phyloP scores from a whole-genome alignment of 1,140 invertebrate genomes.

The Pseudomyrmex dendroicus region DNA sequence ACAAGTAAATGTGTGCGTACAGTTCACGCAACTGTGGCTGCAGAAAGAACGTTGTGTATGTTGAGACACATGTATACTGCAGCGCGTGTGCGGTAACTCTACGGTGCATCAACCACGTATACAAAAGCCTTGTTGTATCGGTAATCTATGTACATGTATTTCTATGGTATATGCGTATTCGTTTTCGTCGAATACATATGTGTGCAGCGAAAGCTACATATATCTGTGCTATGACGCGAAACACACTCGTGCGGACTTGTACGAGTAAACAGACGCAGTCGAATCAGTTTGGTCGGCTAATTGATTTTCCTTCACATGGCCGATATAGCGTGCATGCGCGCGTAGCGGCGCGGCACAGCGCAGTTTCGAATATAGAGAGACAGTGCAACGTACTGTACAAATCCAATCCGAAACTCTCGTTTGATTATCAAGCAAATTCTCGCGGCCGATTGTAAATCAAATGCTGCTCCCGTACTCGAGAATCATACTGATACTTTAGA shows the following conservation, averaged over 20 bases:
- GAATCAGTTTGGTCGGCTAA: constrained; percentile 75
- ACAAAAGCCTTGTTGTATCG: constrained; percentile 51
- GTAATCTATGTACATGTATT: not conserved
- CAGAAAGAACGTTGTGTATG: not conserved
- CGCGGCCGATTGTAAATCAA: constrained; percentile 72
- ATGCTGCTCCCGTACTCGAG: constrained; percentile 31
- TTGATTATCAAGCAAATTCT: constrained; percentile 69
- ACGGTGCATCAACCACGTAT: constrained; percentile 55
- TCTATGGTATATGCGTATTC: not conserved
- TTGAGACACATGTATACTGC: constrained; percentile 17
- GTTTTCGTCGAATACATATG: not conserved
- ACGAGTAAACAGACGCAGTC: constrained; percentile 70
- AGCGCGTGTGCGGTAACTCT: constrained; percentile 6
- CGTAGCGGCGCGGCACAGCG: not conserved
- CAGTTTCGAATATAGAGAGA: constrained; percentile 50
- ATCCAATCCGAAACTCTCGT: constrained; percentile 70
- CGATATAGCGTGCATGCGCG: constrained; percentile 51
- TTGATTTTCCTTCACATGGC: constrained; percentile 77
- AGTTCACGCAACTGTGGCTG: not conserved
- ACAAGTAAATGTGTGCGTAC: not conserved
- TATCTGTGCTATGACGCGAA: constrained; percentile 47
- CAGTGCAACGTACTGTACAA: constrained; percentile 58
- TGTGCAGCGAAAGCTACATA: not conserved
- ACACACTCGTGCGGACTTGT: constrained; percentile 63
- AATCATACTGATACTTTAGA: constrained; percentile 60